Base-by-base conservation (phyloP, 2,113 vertebrate species). In the Chascanopsetta lugubris region DNA sequence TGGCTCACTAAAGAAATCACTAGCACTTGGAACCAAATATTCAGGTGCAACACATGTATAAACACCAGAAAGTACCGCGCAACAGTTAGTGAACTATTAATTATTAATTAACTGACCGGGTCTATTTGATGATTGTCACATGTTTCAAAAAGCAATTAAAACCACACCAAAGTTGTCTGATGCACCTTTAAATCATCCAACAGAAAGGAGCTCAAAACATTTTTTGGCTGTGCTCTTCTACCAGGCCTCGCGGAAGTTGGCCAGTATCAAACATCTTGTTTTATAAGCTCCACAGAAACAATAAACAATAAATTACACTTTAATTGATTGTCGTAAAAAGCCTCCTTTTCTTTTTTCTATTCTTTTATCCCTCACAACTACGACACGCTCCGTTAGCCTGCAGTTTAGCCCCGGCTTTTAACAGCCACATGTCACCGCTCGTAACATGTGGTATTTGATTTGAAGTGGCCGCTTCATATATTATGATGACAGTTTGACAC, bases 261-360 rank as follows among this genome's bases (percentile, higher is more conserved):
- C 6, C 18, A 48, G 22, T 46, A 36, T 77, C 24, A 67, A 73
- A 69, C 29, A 56, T 71, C 6, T 54, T 26, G 60, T 68, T 58
- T 73, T 38, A 79, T 42, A 21, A 5, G 13, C 59, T 58, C 26
- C 40, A 54, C 29, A 75, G 42, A 68, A 75, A 69, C 54, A 72
- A 73, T 47, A 40, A 5, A 51, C 46, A 32, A 65, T 73, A 80
- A 74, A 83, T 68, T 47, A 60, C 10, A 42, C 15, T 73, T 78
- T 73, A 80, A 78, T 48, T 65, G 71, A 74, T 60, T 63, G 79
- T 72, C 61, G 62, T 80, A 85, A 87, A 80, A 73, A 11, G 11
- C 12, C 15, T 36, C 15, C 55, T 72, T 71, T 78, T 46, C 84
- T 86, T 81, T 69, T 83, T 75, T n/a, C n/a, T n/a, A n/a, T n/a